Evolutionary conservation across 2,888 invertebrate genomes (phyloP).

Genomic region (Ctenicera cuprea): DNA sequence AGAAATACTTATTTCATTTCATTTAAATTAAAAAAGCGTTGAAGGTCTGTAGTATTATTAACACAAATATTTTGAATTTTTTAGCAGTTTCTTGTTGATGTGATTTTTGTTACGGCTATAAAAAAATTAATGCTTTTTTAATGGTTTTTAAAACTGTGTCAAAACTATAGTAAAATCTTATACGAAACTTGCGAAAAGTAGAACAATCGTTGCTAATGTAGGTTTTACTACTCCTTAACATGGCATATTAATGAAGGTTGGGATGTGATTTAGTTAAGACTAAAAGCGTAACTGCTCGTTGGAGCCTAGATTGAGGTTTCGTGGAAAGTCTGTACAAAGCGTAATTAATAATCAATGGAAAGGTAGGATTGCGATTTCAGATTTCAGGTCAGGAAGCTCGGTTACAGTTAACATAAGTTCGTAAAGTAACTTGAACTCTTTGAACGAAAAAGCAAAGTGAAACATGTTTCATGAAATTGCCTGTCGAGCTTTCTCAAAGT

Average conservation of each 20-base stretch:
- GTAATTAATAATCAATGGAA: conserved; percentile 30
- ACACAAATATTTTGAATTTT: background rate
- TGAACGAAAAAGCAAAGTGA: too few relatives aligned
- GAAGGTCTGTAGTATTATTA: too few relatives aligned
- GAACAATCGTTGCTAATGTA: conserved; percentile 13
- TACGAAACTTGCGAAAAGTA: conserved; percentile 10
- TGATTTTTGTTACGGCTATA: background rate
- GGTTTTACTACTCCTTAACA: conserved; percentile 14
- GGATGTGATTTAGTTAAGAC: conserved; percentile 12
- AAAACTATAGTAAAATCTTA: background rate
- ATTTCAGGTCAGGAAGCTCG: background rate
- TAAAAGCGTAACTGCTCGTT: conserved; percentile 30
- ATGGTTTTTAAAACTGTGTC: background rate
- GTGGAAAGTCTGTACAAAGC: background rate
- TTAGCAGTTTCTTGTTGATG: background rate
- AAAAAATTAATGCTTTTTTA: background rate
- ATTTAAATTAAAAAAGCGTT: background rate
- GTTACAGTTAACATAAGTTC: too few relatives aligned
- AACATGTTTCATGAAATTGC: too few relatives aligned
- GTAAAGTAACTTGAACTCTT: too few relatives aligned
- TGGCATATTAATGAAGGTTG: conserved; percentile 19
- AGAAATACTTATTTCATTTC: conserved; percentile 24
- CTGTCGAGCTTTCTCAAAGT: too few relatives aligned
- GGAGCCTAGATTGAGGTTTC: conserved; percentile 6
- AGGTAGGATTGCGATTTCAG: conserved; percentile 7